Evolutionary conservation across 1,140 invertebrate species (phyloP).

Genomic region (Cardiocondyla obscurior): DNA sequence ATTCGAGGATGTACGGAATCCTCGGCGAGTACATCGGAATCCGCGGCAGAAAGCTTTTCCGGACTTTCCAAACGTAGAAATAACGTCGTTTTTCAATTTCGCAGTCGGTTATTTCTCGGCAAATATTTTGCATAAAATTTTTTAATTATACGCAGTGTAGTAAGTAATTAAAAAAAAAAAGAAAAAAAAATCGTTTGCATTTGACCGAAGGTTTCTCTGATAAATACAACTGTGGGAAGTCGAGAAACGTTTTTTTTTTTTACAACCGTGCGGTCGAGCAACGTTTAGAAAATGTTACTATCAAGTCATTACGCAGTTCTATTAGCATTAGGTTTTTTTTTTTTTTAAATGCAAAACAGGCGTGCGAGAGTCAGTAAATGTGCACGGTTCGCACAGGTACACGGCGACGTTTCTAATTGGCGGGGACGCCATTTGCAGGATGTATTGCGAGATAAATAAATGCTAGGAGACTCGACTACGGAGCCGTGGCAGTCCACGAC

Average conservation of each 20-base stretch:
- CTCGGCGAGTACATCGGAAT: background rate
- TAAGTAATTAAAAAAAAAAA: background rate
- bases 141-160: background rate
- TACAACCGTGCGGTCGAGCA: background rate
- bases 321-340: constrained; percentile 35
- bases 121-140: background rate
- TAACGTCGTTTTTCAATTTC: background rate
- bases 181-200: background rate
- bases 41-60: too few relatives aligned
- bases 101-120: background rate
- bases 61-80: background rate
- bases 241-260: background rate
- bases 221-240: background rate
- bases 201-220: background rate
- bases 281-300: constrained; percentile 6
- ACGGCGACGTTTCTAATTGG: constrained; percentile 52
- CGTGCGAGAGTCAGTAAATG: background rate
- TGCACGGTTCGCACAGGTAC: background rate
- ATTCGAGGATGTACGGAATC: constrained; percentile 12
- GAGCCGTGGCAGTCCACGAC: constrained; percentile 64
- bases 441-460: constrained; percentile 71
- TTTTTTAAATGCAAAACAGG: constrained; percentile 3
- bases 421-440: constrained; percentile 33
- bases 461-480: constrained; percentile 69
- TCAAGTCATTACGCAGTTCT: constrained; percentile 22